These are phyloP conservation scores for Grapholita molesta DNA, from an alignment of 1,140 invertebrate genomes.

Conservation along the genomic window DNA sequence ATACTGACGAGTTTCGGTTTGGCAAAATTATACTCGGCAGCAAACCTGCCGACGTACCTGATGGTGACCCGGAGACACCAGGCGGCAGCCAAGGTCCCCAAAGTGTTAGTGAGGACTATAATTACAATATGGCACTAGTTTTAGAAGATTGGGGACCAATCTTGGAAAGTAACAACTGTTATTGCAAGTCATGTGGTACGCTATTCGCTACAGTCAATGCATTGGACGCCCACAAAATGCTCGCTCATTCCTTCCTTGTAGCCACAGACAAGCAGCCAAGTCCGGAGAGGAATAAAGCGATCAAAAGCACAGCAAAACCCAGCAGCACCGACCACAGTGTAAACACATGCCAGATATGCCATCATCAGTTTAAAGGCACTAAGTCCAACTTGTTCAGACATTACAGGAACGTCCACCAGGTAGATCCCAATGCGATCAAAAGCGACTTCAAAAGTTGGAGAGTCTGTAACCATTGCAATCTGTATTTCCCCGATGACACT, in stretches of 20 bases:
- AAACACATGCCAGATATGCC: neutral
- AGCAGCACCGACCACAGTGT: neutral
- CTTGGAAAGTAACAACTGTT: constrained; percentile 31
- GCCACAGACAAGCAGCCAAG: constrained; percentile 21
- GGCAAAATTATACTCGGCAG: constrained; percentile 42
- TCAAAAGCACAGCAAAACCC: constrained; percentile 27
- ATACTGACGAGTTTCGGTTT: neutral
- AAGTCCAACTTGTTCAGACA: neutral
- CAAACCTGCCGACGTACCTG: constrained; percentile 29
- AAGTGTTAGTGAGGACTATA: neutral
- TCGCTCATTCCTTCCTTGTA: constrained; percentile 44
- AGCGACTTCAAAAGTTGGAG: neutral
- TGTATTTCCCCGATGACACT: constrained; percentile 30
- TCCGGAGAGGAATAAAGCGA: constrained; percentile 10
- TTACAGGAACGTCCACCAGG: neutral
- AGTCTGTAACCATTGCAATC: constrained; percentile 43
- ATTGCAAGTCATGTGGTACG: constrained; percentile 40
- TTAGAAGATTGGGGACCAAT: constrained; percentile 37
- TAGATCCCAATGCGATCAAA: neutral
- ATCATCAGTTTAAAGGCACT: neutral
- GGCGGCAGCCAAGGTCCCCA: neutral
- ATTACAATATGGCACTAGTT: neutral
- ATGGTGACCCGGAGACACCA: neutral
- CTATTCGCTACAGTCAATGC: constrained; percentile 48
- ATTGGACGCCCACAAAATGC: constrained; percentile 45